Evolutionary conservation across 1,140 invertebrate species (phyloP), one percentile per base, ranked within the genome.

Genomic region (Zaprionus ornatus): DNA sequence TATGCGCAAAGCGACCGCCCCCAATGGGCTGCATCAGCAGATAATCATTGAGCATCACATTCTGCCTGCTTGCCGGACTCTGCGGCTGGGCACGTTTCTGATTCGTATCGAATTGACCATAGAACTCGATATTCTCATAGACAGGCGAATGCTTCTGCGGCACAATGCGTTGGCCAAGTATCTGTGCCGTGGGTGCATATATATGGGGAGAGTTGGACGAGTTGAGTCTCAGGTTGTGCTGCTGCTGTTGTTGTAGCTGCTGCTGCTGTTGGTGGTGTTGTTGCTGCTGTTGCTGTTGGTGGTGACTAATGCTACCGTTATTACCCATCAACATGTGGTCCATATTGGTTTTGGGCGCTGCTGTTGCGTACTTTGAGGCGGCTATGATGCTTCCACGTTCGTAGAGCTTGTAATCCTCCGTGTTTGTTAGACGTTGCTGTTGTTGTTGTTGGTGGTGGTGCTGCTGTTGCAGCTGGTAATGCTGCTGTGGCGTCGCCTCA

Each of bases 101-200:
- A 27, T 81, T 84, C 23, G 90, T 90, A 52, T 92, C 81, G 56
- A 93, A 82, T 93, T 95, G 94, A 1, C 82, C 86, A 93, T 96
- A 97, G 92, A 96, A 96, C 72, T 97, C 96, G 45, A 97, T 94
- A 92, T 97, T 97, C 92, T 97, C 96, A 91, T 97, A 97, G 23
- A 97, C 95, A 29, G 95, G 96, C 57, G 94, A 93, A 87, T 75
- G 93, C 87, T 92, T 94, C 77, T 66, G 93, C 77, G 82, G 87
- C 13, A 70, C 82, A 21, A 91, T 90, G 0, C 82, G 70, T 55
- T 90, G 86, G 2, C 86, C 82, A 74, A 79, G 73, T 19, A 90
- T 62, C 54, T 90, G 86, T 4, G 78, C 84, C 0, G 84, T 88
- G 32, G 84, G 84, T 9, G 84, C 84, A 59, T 88, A 88, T 19